phyloP scores from a whole-genome alignment of 2,113 vertebrate species.

The Diadophis punctatus region DNA sequence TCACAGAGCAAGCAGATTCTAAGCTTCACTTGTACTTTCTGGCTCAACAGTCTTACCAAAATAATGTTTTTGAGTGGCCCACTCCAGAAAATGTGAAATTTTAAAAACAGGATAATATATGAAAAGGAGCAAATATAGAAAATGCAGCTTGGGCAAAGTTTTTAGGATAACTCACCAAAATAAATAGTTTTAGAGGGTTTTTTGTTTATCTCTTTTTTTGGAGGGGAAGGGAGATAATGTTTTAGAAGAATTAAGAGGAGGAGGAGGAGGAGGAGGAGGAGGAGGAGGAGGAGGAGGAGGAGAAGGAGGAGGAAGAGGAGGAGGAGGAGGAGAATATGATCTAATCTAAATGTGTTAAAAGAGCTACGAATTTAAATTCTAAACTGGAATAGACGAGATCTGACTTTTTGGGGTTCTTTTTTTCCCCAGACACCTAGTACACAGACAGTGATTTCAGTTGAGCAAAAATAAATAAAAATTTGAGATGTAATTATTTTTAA shows the following conservation, averaged over 20 bases:
- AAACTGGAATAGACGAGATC: conserved; percentile 25
- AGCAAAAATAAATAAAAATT: neutral
- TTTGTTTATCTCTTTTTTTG: neutral
- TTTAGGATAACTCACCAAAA: conserved; percentile 48
- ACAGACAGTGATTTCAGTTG: neutral
- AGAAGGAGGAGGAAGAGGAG: neutral
- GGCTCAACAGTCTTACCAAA: conserved; percentile 72
- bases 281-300: too few relatives aligned
- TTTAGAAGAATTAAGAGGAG: conserved; percentile 51
- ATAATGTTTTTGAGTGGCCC: conserved; percentile 62
- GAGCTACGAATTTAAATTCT: conserved; percentile 36
- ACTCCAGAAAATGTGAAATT: conserved; percentile 47
- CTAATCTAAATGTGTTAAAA: neutral
- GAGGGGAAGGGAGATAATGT: neutral
- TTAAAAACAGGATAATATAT: conserved; percentile 51
- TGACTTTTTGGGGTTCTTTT: conserved; percentile 30
- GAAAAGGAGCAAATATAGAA: conserved; percentile 54
- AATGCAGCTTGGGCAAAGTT: conserved; percentile 27
- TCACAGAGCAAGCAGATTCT: conserved; percentile 75
- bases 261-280: neutral
- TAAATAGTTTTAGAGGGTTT: conserved; percentile 23
- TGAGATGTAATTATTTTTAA: neutral
- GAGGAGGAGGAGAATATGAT: neutral
- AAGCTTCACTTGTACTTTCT: conserved; percentile 77
- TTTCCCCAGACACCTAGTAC: neutral